Base-by-base conservation (phyloP, 2,113 vertebrate species). In the Capra hircus region DNA sequence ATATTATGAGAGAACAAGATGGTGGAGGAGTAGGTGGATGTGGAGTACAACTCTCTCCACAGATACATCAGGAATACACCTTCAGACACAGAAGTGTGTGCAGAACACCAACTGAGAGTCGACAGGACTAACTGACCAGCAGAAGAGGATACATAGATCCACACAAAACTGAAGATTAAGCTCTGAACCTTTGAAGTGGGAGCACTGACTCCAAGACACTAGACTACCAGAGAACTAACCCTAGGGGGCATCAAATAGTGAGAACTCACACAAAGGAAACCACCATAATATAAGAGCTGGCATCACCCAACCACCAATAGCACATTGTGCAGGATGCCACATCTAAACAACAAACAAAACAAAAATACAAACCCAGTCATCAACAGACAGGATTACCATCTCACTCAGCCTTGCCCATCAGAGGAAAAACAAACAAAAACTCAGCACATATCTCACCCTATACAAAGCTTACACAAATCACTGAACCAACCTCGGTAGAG, bases 261-360 rank as follows among this genome's bases (percentile, higher is more conserved):
- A 67, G 33, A 67, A 67, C 16, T 19, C 62, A 67, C 62, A 67
- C 62, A 67, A n/a, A 67, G 62, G 62, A n/a, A n/a, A 19, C 7
- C 33, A n/a, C 16, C 8, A 17, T n/a, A 67, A 67, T 67, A 5
- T 67, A n/a, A n/a, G 33, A n/a, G 33, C 62, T 0, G 0, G 8
- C 16, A 19, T n/a, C 33, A 67, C 7, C 16, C 62, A 67, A 19
- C 16, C 62, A 67, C 62, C 62, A 62, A 33, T 30, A 62, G 28
- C 60, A 62, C 28, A 3, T 14, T 67, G 62, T n/a, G 4, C 16
- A 67, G 33, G 16, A 67, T 2, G 17, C 7, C 62, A 19, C 16
- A 67, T 67, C 62, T 67, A 64, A 67, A 67, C 62, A 64, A n/a
- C 33, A n/a, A 67, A n/a, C 62, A n/a, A n/a, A 67, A 67, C 33